Base-by-base conservation (phyloP, 1,140 invertebrate genomes). In the Zaprionus kolodkinae region DNA sequence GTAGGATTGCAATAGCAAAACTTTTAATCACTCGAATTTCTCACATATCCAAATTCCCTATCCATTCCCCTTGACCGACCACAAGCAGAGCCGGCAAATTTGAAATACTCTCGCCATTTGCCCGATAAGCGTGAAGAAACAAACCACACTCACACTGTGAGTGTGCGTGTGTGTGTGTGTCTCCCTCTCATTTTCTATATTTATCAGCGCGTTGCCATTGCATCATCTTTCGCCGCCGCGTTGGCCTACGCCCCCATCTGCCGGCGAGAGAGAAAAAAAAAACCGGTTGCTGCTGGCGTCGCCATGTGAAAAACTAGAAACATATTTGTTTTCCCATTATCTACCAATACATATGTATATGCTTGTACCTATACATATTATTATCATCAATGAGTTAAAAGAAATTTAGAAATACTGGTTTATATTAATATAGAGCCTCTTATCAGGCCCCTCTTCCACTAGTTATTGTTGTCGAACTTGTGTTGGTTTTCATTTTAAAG, bases 131-230 rank as follows among this genome's bases (percentile, higher is more conserved):
- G 38, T 69, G 52, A 25, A 69, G 21, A 45, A 56, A 63, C 64
- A 61, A 40, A 2, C 27, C 36, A 55, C 59, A 57, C 15, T 40
- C 36, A 35, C 17, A 25, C 11, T 33, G n/a, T 25, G 21, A 25
- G 17, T 27, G 54, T 40, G 17, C 30, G 35, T 54, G 12, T 54
- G 48, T 45, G 40, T 61, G 21, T 11, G 30, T 61, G 21, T 21
- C 21, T 69, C 21, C 5, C 55, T 59, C 43, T 65, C 30, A 55
- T 56, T 56, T 76, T 78, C 76, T 79, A 76, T 76, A 72, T 79
- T 79, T 79, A 79, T 76, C 68, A 76, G n/a, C 57, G 15, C 36
- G 59, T 79, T 76, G 73, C 50, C 57, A 68, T 79, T 79, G 69
- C 69, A 72, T 79, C 77, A 79, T 73, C 60, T 21, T 79, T 78